phyloP scores from a whole-genome alignment of 2,888 invertebrate genomes.

The Eupithecia vulgata region DNA sequence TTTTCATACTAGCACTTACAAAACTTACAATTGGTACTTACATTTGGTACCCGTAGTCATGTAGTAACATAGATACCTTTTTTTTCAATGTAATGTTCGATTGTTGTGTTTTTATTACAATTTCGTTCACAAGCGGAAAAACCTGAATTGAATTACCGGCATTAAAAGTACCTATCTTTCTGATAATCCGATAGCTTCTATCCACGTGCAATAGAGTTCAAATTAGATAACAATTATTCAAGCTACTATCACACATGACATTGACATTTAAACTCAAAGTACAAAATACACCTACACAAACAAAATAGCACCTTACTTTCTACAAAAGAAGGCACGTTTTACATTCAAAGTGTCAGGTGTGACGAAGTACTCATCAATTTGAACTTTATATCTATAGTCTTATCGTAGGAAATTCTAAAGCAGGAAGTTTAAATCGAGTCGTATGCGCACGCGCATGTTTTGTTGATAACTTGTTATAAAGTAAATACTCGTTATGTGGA shows the following conservation, averaged over 20 bases:
- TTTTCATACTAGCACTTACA: too few species aligned
- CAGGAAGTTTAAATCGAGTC: slow-evolving; percentile 11
- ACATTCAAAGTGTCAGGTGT: neutral
- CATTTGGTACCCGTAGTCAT: neutral
- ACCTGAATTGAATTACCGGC: slow-evolving; percentile 14
- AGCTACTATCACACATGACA: slow-evolving; percentile 48
- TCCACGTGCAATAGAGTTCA: slow-evolving; percentile 20
- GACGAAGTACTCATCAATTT: neutral
- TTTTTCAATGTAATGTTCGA: neutral
- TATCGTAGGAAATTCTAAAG: slow-evolving; percentile 23
- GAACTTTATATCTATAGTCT: neutral
- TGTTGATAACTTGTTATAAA: slow-evolving; percentile 48
- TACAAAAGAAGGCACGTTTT: neutral
- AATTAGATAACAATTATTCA: slow-evolving; percentile 23
- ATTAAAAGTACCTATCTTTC: slow-evolving; percentile 1
- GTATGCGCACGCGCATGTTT: slow-evolving; percentile 41
- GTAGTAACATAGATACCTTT: neutral
- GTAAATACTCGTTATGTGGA: slow-evolving; percentile 56
- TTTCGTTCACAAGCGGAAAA: slow-evolving; percentile 15
- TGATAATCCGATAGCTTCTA: slow-evolving; percentile 8
- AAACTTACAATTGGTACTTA: too few species aligned
- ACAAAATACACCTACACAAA: slow-evolving; percentile 26
- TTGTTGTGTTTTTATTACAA: neutral
- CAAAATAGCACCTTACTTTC: slow-evolving; percentile 27
- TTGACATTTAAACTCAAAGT: slow-evolving; percentile 57